These are phyloP conservation scores for Nebria ingens DNA, from an alignment of 1,140 invertebrate genomes.

Conservation along the genomic window DNA sequence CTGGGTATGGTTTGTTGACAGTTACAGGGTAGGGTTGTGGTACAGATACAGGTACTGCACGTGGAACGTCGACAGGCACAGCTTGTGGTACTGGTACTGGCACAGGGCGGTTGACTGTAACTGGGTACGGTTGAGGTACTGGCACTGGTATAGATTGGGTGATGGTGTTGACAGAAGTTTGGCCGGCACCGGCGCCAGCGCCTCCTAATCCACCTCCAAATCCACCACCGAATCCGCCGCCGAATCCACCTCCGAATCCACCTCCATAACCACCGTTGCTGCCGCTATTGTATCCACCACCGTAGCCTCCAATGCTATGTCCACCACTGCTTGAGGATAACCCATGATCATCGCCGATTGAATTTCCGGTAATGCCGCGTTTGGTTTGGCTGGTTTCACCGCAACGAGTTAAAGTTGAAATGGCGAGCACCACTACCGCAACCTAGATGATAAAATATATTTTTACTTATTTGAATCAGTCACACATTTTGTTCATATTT, in stretches of 20 bases:
- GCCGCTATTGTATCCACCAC: neutral
- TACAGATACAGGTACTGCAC: constrained; percentile 24
- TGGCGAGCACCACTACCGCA: constrained; percentile 14
- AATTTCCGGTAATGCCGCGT: constrained; percentile 20
- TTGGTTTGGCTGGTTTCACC: constrained; percentile 20
- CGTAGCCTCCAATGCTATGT: neutral
- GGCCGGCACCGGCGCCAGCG: constrained; percentile 16
- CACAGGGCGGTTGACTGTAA: neutral
- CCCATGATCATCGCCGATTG: neutral
- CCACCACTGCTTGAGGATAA: neutral
- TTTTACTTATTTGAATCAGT: constrained; percentile 14
- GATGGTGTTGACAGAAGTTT: constrained; percentile 18
- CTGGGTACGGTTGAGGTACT: neutral
- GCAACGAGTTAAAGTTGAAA: constrained; percentile 14
- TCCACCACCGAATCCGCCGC: constrained; percentile 14
- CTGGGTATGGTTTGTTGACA: constrained; percentile 21
- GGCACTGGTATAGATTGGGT: constrained; percentile 15
- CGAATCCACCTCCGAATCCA: neutral
- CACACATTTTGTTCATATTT: constrained; percentile 13
- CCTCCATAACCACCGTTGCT: neutral
- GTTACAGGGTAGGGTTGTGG: constrained; percentile 25
- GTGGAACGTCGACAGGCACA: constrained; percentile 34
- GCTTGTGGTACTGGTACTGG: constrained; percentile 25
- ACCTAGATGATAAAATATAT: neutral
- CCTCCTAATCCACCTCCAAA: constrained; percentile 17